Conservation (phyloP, 2,797 vertebrate species). For the Sebastes vulpes region DNA sequence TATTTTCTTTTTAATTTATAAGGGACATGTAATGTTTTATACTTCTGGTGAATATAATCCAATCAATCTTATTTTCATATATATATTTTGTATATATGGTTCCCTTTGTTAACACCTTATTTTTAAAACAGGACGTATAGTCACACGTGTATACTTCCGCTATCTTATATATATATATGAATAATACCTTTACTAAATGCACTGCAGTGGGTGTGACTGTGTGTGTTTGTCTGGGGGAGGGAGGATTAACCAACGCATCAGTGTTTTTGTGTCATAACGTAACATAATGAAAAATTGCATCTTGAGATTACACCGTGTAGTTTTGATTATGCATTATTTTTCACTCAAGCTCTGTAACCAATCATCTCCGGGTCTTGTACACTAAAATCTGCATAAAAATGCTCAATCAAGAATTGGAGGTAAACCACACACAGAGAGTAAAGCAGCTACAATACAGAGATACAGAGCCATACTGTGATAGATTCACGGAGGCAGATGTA, state of each 20-base stretch:
- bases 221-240: background rate
- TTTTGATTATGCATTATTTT: background rate
- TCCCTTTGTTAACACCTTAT: too few species aligned
- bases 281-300: background rate
- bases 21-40: too few species aligned
- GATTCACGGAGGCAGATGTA: constrained; percentile 4
- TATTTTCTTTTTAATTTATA: too few species aligned
- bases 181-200: constrained; percentile 60
- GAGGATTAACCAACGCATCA: background rate
- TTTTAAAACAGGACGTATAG: too few species aligned
- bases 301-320: background rate
- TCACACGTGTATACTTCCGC: too few species aligned
- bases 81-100: too few species aligned
- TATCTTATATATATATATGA: constrained; percentile 14
- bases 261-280: background rate
- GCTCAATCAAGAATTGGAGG: background rate
- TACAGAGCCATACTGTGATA: background rate
- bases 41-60: fast-evolving
- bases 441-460: background rate
- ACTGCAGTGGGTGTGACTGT: constrained; percentile 21
- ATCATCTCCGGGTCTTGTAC: background rate
- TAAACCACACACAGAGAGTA: background rate
- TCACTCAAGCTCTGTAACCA: background rate
- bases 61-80: too few species aligned
- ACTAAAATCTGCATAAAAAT: background rate